Evolutionary conservation across 2,113 vertebrate genomes (phyloP), one percentile per base, ranked within the genome.

Genomic region (Pterocles orientalis): DNA sequence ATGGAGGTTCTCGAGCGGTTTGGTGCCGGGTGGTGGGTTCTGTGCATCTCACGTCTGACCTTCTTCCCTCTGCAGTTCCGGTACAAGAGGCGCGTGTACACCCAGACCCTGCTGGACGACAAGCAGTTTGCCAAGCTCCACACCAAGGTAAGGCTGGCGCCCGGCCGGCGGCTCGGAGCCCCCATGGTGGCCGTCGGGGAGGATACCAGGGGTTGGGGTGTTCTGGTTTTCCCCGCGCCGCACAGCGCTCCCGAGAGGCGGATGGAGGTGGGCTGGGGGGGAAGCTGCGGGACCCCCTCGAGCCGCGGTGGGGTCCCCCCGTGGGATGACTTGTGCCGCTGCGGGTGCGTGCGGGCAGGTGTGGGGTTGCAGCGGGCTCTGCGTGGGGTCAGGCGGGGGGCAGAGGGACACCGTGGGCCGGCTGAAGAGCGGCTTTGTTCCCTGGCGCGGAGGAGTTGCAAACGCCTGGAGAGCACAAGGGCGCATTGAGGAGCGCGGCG

Each of bases 71-170:
- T 97, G 69, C 98, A 99, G 99, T 99, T 99, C 95, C 99, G 99
- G 64, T 99, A 99, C 98, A 99, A 99, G 96, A 98, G 99, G 91
- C 98, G 99, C 14, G 99, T 99, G 51, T 99, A 99, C 92, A 99
- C 98, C 54, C 99, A 99, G 98, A 97, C 98, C 18, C 96, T 99
- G 97, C 97, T 99, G 95, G 99, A 99, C 69, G 99, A 99, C 96
- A 99, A 99, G 91, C 99, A 99, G 97, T 98, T 99, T 94, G 99
- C 99, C 56, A 99, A 99, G 97, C 98, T 99, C 72, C 99, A 99
- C 86, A 99, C 99, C 2, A 99, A 99, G 99, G 99, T 99, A 98
- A 96, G 84, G 34, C 53, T 65, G 72, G 23, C 21, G 43, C 15
- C n/a, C 1, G 23, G 36, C 53, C 18, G 51, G 25, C 14, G 6